A percentile compares a stretch with the other conserved stretches of the same genome.
phyloP scores from a whole-genome alignment of 1,140 invertebrate species.

The Cotesia typhae region DNA sequence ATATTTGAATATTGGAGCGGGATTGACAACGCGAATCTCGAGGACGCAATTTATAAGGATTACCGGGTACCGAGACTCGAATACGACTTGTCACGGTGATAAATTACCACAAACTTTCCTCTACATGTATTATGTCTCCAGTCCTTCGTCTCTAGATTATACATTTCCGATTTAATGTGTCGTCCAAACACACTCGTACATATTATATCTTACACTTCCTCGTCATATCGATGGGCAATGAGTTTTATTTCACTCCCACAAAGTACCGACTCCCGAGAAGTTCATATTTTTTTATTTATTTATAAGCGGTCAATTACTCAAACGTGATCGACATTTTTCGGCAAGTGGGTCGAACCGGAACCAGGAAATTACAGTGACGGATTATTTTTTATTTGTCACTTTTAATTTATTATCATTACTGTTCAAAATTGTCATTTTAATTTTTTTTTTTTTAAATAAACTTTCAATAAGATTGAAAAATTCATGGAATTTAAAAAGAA shows the following conservation, averaged over 20 bases:
- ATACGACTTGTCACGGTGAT: slow-evolving; percentile 63
- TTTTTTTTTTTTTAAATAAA: no score
- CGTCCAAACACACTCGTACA: neutral
- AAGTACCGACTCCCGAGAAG: no score
- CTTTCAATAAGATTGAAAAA: no score
- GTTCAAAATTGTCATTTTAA: no score
- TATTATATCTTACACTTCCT: neutral
- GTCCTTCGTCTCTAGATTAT: neutral
- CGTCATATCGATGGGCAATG: no score
- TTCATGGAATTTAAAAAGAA: no score
- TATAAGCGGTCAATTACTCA: slow-evolving; percentile 55
- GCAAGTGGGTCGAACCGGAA: slow-evolving; percentile 37
- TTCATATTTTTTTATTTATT: slow-evolving; percentile 31
- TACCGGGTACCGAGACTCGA: slow-evolving; percentile 38
- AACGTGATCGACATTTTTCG: slow-evolving; percentile 53
- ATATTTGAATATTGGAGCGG: no score
- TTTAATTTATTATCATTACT: neutral
- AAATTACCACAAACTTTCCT: slow-evolving; percentile 57
- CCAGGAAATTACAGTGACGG: slow-evolving; percentile 39
- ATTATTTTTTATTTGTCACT: no score
- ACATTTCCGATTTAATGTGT: slow-evolving; percentile 1
- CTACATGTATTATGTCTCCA: slow-evolving; percentile 24
- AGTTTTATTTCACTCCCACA: no score
- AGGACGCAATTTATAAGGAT: neutral
- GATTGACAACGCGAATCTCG: no score